Percentiles rank a stretch among this genome's conserved stretches.
These are phyloP conservation scores for Microcebus murinus DNA, from an alignment of 2,113 vertebrate species.

Conservation along the genomic window DNA sequence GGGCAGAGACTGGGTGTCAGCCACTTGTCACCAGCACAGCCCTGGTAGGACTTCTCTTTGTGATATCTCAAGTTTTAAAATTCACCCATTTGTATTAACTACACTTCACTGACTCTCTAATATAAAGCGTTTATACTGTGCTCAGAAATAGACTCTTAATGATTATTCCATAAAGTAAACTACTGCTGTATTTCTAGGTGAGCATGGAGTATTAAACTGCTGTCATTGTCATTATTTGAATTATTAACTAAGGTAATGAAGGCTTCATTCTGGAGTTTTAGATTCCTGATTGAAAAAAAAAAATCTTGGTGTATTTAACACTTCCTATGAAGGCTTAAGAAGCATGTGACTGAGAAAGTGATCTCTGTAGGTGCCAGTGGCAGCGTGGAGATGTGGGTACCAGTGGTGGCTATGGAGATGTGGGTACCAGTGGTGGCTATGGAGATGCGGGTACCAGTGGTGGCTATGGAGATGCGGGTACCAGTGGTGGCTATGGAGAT, in stretches of 20 bases:
- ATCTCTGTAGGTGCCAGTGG: accelerated
- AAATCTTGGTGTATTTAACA: not conserved
- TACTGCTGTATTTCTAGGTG: not conserved
- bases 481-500: no score
- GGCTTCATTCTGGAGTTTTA: not conserved
- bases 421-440: accelerated
- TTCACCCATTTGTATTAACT: not conserved
- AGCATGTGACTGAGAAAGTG: no score
- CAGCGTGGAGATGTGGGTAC: no score
- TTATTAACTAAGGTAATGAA: not conserved
- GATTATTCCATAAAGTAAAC: not conserved
- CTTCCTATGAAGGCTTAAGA: not conserved
- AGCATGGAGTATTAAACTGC: not conserved
- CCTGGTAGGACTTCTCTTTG: accelerated
- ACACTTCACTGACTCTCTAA: not conserved
- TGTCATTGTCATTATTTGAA: not conserved
- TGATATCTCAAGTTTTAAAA: not conserved
- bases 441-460: no score
- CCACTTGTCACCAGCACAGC: accelerated
- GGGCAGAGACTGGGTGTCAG: not conserved
- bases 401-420: no score
- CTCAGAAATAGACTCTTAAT: not conserved
- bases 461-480: no score
- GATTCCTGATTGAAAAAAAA: not conserved
- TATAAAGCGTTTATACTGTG: no score